Conservation (phyloP, 2,797 vertebrate genomes). For the Parambassis ranga region DNA sequence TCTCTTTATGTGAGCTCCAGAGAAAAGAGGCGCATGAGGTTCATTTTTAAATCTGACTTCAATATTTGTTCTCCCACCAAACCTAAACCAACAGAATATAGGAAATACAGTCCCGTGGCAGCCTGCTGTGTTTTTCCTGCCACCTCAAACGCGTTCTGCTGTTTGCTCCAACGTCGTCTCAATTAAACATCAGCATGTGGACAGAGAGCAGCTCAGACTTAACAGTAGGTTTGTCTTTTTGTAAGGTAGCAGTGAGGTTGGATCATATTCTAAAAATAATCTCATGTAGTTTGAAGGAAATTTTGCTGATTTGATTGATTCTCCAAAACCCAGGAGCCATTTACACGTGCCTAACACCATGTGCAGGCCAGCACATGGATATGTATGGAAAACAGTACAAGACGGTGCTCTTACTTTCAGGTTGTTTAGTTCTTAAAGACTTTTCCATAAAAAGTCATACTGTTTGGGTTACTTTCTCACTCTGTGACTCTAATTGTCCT, state of each 20-base stretch:
- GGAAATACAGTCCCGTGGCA: constrained; percentile 42
- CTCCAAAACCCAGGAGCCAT: constrained; percentile 19
- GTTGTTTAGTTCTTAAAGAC: too few species aligned
- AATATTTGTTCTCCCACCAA: constrained; percentile 56
- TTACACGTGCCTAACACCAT: constrained; percentile 42
- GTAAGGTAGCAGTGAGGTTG: constrained; percentile 52
- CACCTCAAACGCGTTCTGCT: constrained; percentile 59
- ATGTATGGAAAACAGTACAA: background rate
- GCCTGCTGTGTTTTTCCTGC: constrained; percentile 60
- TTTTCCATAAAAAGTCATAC: too few species aligned
- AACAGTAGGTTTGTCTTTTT: constrained; percentile 46
- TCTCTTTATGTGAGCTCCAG: constrained; percentile 53
- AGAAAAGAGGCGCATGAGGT: constrained; percentile 42
- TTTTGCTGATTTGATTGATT: constrained; percentile 59
- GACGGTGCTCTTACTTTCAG: too few species aligned
- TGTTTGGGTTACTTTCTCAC: background rate
- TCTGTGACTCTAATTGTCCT: background rate
- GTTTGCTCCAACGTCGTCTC: constrained; percentile 56
- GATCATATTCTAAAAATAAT: constrained; percentile 47
- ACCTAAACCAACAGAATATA: constrained; percentile 57
- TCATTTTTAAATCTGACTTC: constrained; percentile 48
- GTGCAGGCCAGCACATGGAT: constrained; percentile 24
- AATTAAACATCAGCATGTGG: constrained; percentile 52
- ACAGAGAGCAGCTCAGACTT: constrained; percentile 52
- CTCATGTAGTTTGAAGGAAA: constrained; percentile 31